Evolutionary conservation across 2,113 vertebrate genomes (phyloP), one percentile per base, ranked within the genome.

Genomic region (Indicator indicator): DNA sequence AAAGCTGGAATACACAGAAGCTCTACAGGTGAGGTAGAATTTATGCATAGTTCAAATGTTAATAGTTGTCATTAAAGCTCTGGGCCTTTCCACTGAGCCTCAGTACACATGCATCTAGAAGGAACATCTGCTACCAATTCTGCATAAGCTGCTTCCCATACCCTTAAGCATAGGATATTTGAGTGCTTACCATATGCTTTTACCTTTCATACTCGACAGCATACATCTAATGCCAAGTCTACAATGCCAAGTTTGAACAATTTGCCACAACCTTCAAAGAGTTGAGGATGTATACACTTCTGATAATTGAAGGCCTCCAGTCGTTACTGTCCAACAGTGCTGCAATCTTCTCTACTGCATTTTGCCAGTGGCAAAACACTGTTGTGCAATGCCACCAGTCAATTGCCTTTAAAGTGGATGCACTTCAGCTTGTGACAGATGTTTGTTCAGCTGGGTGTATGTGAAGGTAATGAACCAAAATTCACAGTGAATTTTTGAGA

Each of bases 101-200:
- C 71, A 91, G 80, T 11, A 24, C 68, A 80, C 36, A 12, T 4
- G 15, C 59, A 69, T 42, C 33, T 55, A 76, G 78, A 70, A 83
- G 64, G 62, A 94, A 77, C 81, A 89, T 90, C 85, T 95, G 87
- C 85, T 91, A 21, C 33, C 65, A 78, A 0, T 78, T 88, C 69
- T 89, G 64, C 40, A 15, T 52, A 79, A 79, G 60, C 14, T 70
- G 1, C 54, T 91, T 77, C 65, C 52, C 69, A 86, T 62, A 38
- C 48, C 44, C 80, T 75, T 11, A 30, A 75, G 88, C 77, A 71
- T 9, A 60, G 89, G 71, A 88, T 86, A 75, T 73, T 52, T 91
- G 88, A 77, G 71, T 68, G 52, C 56, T 86, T 9, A 60, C 93
- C 94, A 91, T 91, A 89, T 95, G 95, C 69, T 69, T 50, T 54